Evolutionary conservation across 2,888 invertebrate genomes (phyloP).

Genomic region (Furcula furcula): DNA sequence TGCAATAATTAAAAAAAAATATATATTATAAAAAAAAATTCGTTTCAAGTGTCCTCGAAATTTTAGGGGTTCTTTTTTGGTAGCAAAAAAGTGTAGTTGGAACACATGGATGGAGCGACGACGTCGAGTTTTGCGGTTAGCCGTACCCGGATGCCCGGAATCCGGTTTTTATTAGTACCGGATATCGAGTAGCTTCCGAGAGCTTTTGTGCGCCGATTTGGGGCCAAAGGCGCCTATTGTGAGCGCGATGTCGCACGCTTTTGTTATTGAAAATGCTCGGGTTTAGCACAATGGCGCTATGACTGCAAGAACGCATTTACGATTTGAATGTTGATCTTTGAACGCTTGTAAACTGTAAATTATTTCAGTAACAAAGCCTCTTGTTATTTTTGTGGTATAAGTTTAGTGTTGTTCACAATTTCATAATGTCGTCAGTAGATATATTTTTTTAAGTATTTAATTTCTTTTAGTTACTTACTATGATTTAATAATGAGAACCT

Average conservation of each 20-base stretch:
- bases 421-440: too few species aligned
- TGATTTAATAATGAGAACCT: too few species aligned
- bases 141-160: conserved; percentile 60
- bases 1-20: conserved; percentile 9
- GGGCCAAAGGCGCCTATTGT: conserved; percentile 53
- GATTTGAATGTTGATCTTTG: conserved; percentile 23
- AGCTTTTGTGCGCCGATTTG: conserved; percentile 58
- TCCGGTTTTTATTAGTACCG: conserved; percentile 73
- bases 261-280: conserved; percentile 39
- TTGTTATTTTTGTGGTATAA: too few species aligned
- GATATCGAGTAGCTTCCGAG: conserved; percentile 72
- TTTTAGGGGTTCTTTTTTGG: conserved; percentile 46
- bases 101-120: conserved; percentile 34
- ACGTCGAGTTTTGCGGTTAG: conserved; percentile 46
- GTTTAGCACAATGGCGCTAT: conserved; percentile 28
- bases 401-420: too few species aligned
- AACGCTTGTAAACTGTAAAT: conserved; percentile 1
- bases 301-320: conserved; percentile 22
- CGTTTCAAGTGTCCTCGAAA: conserved; percentile 44
- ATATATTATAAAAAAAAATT: conserved; percentile 30
- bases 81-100: conserved; percentile 36
- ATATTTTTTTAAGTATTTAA: too few species aligned
- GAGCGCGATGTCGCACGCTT: conserved; percentile 51
- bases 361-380: neutral
- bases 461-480: too few species aligned